phyloP scores from a whole-genome alignment of 2,888 invertebrate genomes.

The Eupithecia insigniata region DNA sequence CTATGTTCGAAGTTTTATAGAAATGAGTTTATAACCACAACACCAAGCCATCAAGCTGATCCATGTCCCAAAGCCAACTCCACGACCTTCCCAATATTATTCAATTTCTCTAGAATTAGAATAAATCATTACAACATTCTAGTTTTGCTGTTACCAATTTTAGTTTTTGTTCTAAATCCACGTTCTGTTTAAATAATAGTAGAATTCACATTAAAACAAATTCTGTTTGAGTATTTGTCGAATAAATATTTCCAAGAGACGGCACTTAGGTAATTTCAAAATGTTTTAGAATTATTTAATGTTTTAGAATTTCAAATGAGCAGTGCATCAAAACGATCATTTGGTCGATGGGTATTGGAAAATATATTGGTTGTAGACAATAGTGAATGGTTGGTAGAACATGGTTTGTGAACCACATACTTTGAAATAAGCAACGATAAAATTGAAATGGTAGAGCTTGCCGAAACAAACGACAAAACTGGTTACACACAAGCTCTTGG shows the following conservation, averaged over 20 bases:
- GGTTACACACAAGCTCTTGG: not conserved
- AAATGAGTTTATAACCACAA: not conserved
- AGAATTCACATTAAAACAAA: slow-evolving; percentile 62
- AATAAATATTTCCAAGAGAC: slow-evolving; percentile 43
- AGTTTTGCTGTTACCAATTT: slow-evolving; percentile 55
- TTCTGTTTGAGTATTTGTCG: slow-evolving; percentile 52
- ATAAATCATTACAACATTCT: slow-evolving; percentile 72
- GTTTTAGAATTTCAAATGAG: slow-evolving; percentile 14
- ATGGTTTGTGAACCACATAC: slow-evolving; percentile 4
- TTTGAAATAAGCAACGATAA: not conserved
- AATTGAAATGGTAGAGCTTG: not conserved
- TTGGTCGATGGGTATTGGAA: not conserved
- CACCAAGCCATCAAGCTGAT: not conserved
- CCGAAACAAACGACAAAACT: not conserved
- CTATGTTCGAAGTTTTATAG: not conserved
- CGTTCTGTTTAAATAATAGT: slow-evolving; percentile 55
- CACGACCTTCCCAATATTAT: slow-evolving; percentile 66
- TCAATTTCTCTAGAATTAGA: slow-evolving; percentile 76
- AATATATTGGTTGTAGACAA: not conserved
- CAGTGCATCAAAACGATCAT: slow-evolving; percentile 3
- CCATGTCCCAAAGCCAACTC: slow-evolving; percentile 48
- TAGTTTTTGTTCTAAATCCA: slow-evolving; percentile 71
- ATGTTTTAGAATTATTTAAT: slow-evolving; percentile 8
- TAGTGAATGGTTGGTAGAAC: not conserved
- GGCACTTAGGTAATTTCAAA: not conserved